Base-by-base conservation (phyloP, 2,888 invertebrate species). In the Pristionchus mayeri region DNA sequence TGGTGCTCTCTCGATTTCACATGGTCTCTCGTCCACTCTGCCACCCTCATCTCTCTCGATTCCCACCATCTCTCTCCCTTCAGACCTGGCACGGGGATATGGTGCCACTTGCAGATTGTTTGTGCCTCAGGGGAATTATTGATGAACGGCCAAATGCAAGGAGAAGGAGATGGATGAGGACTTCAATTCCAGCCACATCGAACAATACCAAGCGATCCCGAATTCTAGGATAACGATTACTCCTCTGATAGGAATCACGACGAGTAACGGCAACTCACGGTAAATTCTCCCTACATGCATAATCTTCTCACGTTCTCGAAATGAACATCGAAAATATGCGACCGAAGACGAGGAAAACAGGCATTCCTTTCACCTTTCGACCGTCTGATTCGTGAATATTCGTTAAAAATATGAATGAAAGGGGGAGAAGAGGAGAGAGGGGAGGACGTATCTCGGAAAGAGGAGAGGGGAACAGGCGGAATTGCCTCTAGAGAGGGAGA, bases 31-130 rank as follows among this genome's bases (percentile, higher is more conserved):
- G 0, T 13, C 27, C 27, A 16, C 34, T 63, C 63, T 63, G 63
- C 18, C 34, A 34, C 63, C 21, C 63, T 34, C 3, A 6, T 44
- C 44, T 13, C 44, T 44, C 44, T 13, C 21, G 21, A 21, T 18
- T 63, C 34, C 34, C 63, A 0, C 63, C 0, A 7, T 34, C 34
- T 63, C 63, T 63, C 63, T 63, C 63, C 11, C 63, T 37, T 63
- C 63, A 24, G 34, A 63, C 63, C 63, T 63, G 63, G 37, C 18
- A 34, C 63, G n/a, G n/a, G n/a, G n/a, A n/a, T n/a, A n/a, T n/a
- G n/a, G n/a, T 63, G 57, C 24, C 57, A 57, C 57, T n/a, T 57
- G 57, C 57, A 57, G 63, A 63, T 63, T 63, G 63, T 63, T 63
- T 63, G 21, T 34, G 34, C 63, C 63, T 63, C 63, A 34, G 34